Evolutionary conservation across 2,797 vertebrate genomes (phyloP).

Genomic region (Hozukius guyotensis): DNA sequence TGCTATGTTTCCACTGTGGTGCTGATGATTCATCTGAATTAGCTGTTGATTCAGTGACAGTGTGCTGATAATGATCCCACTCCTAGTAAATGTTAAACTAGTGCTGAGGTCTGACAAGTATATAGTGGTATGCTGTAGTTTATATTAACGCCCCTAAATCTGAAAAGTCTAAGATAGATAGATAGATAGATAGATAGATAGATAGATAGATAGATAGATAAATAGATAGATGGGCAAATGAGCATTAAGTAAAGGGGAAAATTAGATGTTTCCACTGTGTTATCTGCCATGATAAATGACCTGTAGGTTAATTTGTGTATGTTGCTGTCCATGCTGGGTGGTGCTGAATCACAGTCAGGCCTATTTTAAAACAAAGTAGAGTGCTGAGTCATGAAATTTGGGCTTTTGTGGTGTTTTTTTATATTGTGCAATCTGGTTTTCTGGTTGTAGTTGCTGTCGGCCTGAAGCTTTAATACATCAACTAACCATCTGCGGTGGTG

Average conservation of each 20-base stretch:
- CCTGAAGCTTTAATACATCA: background rate
- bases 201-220: no score
- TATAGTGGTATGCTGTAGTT: no score
- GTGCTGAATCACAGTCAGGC: background rate
- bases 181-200: no score
- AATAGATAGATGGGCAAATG: no score
- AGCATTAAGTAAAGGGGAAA: no score
- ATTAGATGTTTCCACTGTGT: background rate
- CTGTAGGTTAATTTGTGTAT: background rate
- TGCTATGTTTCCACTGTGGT: background rate
- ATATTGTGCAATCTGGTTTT: background rate
- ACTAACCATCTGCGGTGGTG: background rate
- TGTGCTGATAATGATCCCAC: background rate
- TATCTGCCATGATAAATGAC: background rate
- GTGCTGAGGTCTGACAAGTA: no score
- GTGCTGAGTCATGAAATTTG: background rate
- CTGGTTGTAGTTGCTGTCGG: background rate
- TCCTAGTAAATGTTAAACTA: background rate
- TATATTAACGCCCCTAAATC: no score
- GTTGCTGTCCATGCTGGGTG: background rate
- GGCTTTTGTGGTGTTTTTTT: background rate
- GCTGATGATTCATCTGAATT: background rate
- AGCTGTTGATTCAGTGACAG: background rate
- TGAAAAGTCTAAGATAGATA: no score
- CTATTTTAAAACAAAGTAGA: background rate